A percentile compares a stretch with the other conserved stretches of the same genome.
Conservation (phyloP, 2,113 vertebrate species). For the Sterrhoptilus dennistouni region DNA sequence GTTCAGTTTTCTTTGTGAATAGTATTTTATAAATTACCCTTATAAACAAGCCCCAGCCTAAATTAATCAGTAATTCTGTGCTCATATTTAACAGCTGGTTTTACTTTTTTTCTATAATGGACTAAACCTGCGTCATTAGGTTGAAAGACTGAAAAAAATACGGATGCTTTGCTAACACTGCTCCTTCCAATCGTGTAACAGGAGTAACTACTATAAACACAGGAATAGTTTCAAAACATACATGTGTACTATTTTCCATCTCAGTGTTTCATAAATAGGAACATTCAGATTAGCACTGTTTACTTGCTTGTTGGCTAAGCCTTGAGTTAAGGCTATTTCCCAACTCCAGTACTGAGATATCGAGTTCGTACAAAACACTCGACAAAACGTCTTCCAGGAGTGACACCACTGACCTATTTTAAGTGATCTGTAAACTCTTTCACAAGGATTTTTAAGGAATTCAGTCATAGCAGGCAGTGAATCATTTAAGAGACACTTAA, state of each 20-base stretch:
- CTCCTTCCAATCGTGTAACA: conserved; percentile 4
- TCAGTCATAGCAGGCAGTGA: conserved; percentile 24
- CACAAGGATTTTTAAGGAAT: conserved; percentile 33
- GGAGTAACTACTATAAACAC: conserved; percentile 26
- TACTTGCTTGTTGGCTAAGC: not conserved
- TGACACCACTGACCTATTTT: not conserved
- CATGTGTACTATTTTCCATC: conserved; percentile 18
- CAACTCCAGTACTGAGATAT: not conserved
- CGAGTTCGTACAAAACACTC: not conserved
- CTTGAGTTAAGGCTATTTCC: conserved; percentile 25
- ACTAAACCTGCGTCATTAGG: not conserved
- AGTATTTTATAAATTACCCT: not conserved
- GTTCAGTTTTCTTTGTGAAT: not conserved
- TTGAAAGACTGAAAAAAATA: not conserved
- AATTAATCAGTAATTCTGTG: not conserved
- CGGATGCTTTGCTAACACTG: not conserved
- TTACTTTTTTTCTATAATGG: not conserved
- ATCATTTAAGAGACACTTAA: not conserved
- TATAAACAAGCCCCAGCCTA: not conserved
- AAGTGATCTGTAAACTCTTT: conserved; percentile 35
- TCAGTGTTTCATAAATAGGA: conserved; percentile 15
- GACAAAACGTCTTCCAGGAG: not conserved
- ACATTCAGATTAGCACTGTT: not conserved
- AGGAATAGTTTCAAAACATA: conserved; percentile 20
- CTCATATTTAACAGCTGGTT: not conserved